These are phyloP conservation scores for Lutjanus argentimaculatus DNA, from an alignment of 2,797 vertebrate genomes.

Conservation along the genomic window DNA sequence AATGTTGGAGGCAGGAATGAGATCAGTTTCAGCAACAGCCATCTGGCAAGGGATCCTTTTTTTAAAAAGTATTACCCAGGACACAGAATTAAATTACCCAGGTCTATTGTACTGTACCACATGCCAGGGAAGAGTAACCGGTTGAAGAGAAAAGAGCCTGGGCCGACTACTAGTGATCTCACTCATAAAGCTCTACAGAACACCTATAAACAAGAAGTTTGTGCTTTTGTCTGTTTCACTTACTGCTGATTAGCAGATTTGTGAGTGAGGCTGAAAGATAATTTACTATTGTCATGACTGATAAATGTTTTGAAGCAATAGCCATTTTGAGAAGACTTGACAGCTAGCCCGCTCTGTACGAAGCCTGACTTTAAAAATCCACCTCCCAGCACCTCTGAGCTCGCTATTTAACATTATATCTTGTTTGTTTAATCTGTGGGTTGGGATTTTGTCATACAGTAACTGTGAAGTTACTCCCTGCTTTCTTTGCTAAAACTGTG, in stretches of 20 bases:
- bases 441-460: background rate
- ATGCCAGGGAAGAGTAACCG: constrained; percentile 13
- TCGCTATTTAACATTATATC: background rate
- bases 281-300: background rate
- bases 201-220: background rate
- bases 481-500: too few relatives aligned
- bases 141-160: background rate
- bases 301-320: background rate
- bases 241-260: background rate
- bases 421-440: background rate
- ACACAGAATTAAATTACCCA: constrained; percentile 45
- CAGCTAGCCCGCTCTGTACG: background rate
- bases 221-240: background rate
- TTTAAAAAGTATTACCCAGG: constrained; percentile 37
- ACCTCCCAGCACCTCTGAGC: background rate
- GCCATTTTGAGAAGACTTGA: background rate
- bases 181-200: background rate
- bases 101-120: constrained; percentile 32
- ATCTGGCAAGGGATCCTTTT: constrained; percentile 54
- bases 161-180: background rate
- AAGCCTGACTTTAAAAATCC: background rate
- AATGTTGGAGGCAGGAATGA: constrained; percentile 51
- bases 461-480: background rate
- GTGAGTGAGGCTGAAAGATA: background rate
- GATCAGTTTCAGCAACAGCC: constrained; percentile 58